Conservation (phyloP, 2,113 vertebrate genomes). For the Thunnus maccoyii region DNA sequence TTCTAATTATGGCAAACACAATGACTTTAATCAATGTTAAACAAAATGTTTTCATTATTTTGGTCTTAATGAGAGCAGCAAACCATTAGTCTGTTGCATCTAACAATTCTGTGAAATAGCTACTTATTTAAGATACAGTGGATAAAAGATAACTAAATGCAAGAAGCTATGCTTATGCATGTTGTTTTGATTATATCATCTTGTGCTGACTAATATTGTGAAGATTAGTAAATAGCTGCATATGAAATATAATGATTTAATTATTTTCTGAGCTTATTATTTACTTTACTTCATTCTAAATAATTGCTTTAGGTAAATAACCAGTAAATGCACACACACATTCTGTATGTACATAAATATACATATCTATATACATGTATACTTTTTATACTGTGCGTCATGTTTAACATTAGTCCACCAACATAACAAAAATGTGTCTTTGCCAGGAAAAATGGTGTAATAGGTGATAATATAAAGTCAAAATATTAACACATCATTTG, state of each 20-base stretch:
- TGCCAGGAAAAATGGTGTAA: no score
- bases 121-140: not conserved
- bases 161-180: not conserved
- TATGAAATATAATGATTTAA: not conserved
- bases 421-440: no score
- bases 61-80: not conserved
- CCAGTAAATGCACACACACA: not conserved
- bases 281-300: not conserved
- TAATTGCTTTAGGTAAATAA: not conserved
- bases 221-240: not conserved
- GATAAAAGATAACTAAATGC: not conserved
- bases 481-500: constrained; percentile 4
- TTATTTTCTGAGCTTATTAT: not conserved
- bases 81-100: not conserved
- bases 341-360: not conserved
- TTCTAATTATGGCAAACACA: constrained; percentile 8
- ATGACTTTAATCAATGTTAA: constrained; percentile 10
- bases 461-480: no score
- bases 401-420: not conserved
- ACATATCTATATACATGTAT: not conserved
- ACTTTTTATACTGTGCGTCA: not conserved
- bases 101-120: not conserved
- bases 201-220: not conserved
- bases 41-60: constrained; percentile 8
- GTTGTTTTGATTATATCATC: not conserved